These are phyloP conservation scores for Euura lappo DNA, from an alignment of 1,140 invertebrate genomes.

Conservation along the genomic window DNA sequence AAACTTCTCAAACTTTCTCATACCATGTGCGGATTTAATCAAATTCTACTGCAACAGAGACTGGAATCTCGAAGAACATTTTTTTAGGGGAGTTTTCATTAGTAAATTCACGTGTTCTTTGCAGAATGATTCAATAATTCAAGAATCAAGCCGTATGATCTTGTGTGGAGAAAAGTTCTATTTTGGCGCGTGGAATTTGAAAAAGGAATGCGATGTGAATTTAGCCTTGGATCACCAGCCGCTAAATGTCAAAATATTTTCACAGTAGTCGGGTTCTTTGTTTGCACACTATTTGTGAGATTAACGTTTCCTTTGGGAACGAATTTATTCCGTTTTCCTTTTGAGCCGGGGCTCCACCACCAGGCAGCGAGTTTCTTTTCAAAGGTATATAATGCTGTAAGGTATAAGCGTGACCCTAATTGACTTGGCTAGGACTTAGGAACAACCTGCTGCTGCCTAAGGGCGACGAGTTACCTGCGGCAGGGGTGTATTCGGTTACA, in stretches of 20 bases:
- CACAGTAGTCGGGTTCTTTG: not conserved
- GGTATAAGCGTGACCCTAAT: not conserved
- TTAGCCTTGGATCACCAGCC: not conserved
- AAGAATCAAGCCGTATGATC: too few relatives aligned
- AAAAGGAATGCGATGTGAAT: too few relatives aligned
- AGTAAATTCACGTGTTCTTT: too few relatives aligned
- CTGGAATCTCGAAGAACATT: too few relatives aligned
- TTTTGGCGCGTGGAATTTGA: too few relatives aligned
- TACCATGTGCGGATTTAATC: too few relatives aligned
- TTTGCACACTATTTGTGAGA: not conserved
- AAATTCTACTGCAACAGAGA: too few relatives aligned
- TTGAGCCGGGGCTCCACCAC: not conserved
- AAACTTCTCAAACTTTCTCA: too few relatives aligned
- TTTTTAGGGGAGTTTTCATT: too few relatives aligned
- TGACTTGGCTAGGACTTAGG: not conserved
- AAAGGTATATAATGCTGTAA: not conserved
- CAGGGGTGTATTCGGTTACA: not conserved
- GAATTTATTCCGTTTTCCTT: not conserved
- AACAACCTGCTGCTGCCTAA: not conserved
- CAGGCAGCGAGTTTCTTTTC: not conserved
- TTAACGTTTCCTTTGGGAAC: not conserved
- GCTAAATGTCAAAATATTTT: not conserved
- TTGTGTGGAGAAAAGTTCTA: too few relatives aligned
- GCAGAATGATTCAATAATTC: too few relatives aligned
- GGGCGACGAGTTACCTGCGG: conserved; percentile 3